Conservation (phyloP, 2,113 vertebrate species). For the Lophotis ruficrista region DNA sequence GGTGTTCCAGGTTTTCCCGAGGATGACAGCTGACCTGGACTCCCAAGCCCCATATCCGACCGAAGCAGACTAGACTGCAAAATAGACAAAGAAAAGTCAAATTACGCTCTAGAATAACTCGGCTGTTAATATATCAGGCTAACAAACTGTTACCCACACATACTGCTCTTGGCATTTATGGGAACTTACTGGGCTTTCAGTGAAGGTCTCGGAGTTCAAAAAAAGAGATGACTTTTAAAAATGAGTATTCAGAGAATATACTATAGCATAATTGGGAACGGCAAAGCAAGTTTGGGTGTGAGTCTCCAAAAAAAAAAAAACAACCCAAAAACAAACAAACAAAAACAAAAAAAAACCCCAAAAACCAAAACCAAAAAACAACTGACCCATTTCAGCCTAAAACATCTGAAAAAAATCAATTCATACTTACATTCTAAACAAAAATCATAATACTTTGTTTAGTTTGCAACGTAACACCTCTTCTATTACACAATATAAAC, state of each 20-base stretch:
- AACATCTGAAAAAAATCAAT: background rate
- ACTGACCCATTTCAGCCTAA: background rate
- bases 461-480: background rate
- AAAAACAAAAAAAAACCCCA: too few relatives aligned
- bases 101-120: background rate
- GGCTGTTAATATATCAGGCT: background rate
- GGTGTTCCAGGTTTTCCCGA: slow-evolving; percentile 88
- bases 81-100: slow-evolving; percentile 21
- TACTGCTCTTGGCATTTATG: background rate
- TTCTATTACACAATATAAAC: slow-evolving; percentile 14
- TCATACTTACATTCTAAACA: background rate
- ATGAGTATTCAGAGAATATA: background rate
- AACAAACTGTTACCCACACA: background rate
- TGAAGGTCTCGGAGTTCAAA: background rate
- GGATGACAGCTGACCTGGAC: slow-evolving; percentile 83
- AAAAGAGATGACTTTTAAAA: background rate
- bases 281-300: background rate
- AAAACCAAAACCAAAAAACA: too few relatives aligned
- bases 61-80: slow-evolving; percentile 85
- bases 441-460: background rate
- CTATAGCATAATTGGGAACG: background rate
- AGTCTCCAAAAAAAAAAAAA: background rate
- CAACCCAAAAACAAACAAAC: too few relatives aligned
- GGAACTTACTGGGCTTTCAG: background rate
- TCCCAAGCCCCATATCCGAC: slow-evolving; percentile 84